phyloP scores from a whole-genome alignment of 1,140 invertebrate genomes.

The Eueides isabella region DNA sequence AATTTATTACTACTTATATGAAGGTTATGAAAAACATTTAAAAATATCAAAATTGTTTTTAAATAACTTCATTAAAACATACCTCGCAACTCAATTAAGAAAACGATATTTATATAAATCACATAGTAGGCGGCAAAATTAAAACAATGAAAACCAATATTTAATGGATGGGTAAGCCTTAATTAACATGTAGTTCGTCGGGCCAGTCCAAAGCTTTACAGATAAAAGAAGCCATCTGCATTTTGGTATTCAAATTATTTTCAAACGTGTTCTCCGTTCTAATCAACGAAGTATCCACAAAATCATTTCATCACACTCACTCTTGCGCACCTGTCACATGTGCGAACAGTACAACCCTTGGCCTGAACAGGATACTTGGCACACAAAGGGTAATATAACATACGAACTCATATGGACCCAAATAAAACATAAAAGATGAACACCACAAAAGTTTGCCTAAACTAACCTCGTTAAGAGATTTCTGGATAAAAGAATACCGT shows the following conservation, averaged over 20 bases:
- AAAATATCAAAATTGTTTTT: too few relatives aligned
- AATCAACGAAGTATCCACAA: slow-evolving; percentile 52
- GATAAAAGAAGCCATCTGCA: slow-evolving; percentile 81
- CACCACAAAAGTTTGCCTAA: slow-evolving; percentile 81
- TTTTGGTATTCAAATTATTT: slow-evolving; percentile 82
- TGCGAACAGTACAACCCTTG: slow-evolving; percentile 65
- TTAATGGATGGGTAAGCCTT: slow-evolving; percentile 81
- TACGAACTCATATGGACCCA: slow-evolving; percentile 70
- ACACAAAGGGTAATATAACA: slow-evolving; percentile 69
- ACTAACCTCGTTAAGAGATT: slow-evolving; percentile 81
- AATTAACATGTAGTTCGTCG: slow-evolving; percentile 81
- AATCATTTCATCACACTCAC: slow-evolving; percentile 74
- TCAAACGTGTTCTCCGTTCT: slow-evolving; percentile 75
- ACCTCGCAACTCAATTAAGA: slow-evolving; percentile 61
- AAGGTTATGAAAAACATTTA: too few relatives aligned
- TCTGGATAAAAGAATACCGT: slow-evolving; percentile 81
- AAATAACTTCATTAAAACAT: not conserved
- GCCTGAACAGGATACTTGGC: slow-evolving; percentile 37
- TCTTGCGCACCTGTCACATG: slow-evolving; percentile 60
- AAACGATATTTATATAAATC: slow-evolving; percentile 66
- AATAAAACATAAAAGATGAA: slow-evolving; percentile 74
- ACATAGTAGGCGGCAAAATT: slow-evolving; percentile 70
- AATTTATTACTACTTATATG: not conserved
- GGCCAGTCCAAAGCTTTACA: slow-evolving; percentile 59
- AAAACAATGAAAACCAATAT: slow-evolving; percentile 78